Base-by-base conservation (phyloP, 2,797 vertebrate genomes). In the Acrocephalus scirpaceus region DNA sequence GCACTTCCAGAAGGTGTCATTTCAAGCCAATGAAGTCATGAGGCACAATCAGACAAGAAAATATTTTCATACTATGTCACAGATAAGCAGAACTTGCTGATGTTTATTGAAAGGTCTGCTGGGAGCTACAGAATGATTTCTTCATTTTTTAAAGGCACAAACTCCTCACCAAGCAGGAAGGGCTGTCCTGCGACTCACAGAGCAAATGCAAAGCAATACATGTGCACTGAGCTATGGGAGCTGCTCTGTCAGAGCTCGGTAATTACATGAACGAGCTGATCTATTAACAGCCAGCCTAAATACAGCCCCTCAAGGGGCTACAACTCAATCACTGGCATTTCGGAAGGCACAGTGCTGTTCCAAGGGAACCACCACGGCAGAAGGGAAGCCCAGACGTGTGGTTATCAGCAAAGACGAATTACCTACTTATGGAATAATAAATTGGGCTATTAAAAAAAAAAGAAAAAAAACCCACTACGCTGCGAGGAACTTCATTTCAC, bases 221-320 rank as follows among this genome's bases (percentile, higher is more conserved):
- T 22, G 78, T 62, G 53, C 84, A 32, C 42, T 56, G 90, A 93
- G 85, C 77, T 83, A 7, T 83, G 86, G 88, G 70, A 92, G 66
- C 75, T 54, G 30, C 88, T 92, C 81, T 54, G 86, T 18, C 54
- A 11, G 71, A 93, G 76, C 91, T 90, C 34, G 0, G 85, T 93
- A 95, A 93, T 90, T 94, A 94, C 86, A 92, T 9, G 50, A 96
- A 71, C 2, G 45, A 94, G 36, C 54, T 36, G 54, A 85, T 96
- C 72, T 90, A 93, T 96, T 95, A 96, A 76, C 66, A 94, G 57
- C 2, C 9, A 80, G 95, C 34, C 90, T 92, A 95, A 96, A 96
- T 71, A 92, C 90, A 96, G 57, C 71, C 76, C 91, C 91, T 86
- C 95, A 10, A 76, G 93, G 77, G 79, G 88, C 93, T 93, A 62